Percentiles rank a stretch among this genome's conserved stretches.
phyloP scores from a whole-genome alignment of 2,113 vertebrate species.

The Rhynchopsitta pachyrhyncha region DNA sequence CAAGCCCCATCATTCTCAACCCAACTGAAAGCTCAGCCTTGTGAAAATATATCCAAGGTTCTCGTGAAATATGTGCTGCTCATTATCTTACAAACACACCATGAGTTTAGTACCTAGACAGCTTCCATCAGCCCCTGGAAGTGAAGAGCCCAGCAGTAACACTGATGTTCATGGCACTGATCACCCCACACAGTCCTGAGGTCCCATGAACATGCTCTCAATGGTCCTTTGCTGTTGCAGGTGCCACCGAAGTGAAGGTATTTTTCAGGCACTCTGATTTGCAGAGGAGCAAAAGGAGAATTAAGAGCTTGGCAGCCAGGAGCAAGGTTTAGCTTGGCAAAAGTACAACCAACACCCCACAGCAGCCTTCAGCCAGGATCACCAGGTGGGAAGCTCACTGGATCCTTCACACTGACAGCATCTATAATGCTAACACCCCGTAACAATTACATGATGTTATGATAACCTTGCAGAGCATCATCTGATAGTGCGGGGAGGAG shows the following conservation, averaged over 20 bases:
- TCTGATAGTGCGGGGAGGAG: fast-evolving
- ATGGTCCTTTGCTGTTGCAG: not conserved
- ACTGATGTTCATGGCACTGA: fast-evolving
- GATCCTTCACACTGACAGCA: not conserved
- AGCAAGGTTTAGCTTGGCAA: not conserved
- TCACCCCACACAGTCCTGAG: not conserved
- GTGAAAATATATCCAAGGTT: not conserved
- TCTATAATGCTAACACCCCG: not conserved
- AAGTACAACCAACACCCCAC: not conserved
- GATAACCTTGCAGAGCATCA: not conserved
- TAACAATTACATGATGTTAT: not conserved
- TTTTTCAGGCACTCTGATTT: not conserved
- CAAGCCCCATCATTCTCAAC: not conserved
- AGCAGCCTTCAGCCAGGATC: not conserved
- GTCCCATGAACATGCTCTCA: fast-evolving
- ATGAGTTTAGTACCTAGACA: not conserved
- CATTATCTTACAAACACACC: not conserved
- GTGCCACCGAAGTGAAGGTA: not conserved
- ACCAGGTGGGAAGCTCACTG: not conserved
- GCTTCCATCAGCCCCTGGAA: not conserved
- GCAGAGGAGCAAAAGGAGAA: not conserved
- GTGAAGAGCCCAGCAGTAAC: not conserved
- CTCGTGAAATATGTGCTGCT: not conserved
- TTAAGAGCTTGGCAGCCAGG: not conserved
- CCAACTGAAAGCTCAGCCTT: not conserved